phyloP scores from a whole-genome alignment of 2,888 invertebrate genomes.

The Nemotelus pantherinus region DNA sequence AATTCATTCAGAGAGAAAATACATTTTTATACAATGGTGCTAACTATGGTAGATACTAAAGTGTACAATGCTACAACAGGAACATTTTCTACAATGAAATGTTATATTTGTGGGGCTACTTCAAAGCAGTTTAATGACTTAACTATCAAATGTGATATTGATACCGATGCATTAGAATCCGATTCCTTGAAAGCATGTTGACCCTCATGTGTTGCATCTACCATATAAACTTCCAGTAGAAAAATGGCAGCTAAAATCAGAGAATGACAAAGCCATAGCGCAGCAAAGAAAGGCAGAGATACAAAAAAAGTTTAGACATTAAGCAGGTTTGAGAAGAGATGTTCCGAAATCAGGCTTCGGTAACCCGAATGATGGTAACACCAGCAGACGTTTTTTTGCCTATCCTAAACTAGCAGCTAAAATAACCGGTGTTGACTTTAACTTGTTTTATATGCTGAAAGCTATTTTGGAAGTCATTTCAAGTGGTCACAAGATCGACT shows the following conservation, averaged over 20 bases:
- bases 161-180: slow-evolving; percentile 15
- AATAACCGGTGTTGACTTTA: slow-evolving; percentile 56
- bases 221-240: background rate
- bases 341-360: slow-evolving; percentile 56
- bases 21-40: slow-evolving; percentile 19
- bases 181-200: background rate
- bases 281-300: slow-evolving; percentile 33
- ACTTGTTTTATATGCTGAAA: slow-evolving; percentile 32
- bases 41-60: slow-evolving; percentile 58
- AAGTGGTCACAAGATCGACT: slow-evolving; percentile 31
- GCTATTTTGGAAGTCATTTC: slow-evolving; percentile 36
- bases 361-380: slow-evolving; percentile 57
- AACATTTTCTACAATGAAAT: slow-evolving; percentile 54
- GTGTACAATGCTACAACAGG: slow-evolving; percentile 57
- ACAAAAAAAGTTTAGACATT: slow-evolving; percentile 39
- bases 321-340: slow-evolving; percentile 56
- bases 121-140: slow-evolving; percentile 58
- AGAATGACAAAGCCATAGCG: slow-evolving; percentile 18
- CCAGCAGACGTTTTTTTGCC: slow-evolving; percentile 57
- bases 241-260: slow-evolving; percentile 25
- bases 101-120: slow-evolving; percentile 52
- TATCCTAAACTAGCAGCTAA: slow-evolving; percentile 54
- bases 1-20: background rate
- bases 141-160: slow-evolving; percentile 30
- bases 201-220: no score